Evolutionary conservation across 2,888 invertebrate species (phyloP), one percentile per base, ranked within the genome.

Genomic region (Coleophora deauratella): DNA sequence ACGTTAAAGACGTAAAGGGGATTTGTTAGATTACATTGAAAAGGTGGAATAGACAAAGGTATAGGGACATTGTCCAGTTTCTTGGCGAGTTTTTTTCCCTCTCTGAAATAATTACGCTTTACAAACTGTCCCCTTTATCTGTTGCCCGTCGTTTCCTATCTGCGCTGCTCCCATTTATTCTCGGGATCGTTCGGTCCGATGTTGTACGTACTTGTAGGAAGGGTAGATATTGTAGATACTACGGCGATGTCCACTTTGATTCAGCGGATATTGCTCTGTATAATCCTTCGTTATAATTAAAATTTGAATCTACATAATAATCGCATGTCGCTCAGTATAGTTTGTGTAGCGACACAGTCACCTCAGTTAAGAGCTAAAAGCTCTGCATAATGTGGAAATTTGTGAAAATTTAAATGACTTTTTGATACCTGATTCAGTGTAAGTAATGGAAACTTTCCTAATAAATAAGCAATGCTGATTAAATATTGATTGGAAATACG

Each of bases 51-150:
- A 45, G 40, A 43, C 44, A 44, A 47, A 42, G 41, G 41, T 43
- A 31, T 43, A 44, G 42, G 43, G 47, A 44, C 45, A 47, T 42
- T 43, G 49, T 37, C 43, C 46, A 40, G 42, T 47, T 43, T 46
- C 43, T 37, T 45, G 43, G 51, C 43, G 41, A 51, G 49, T 53
- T 50, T 49, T n/a, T 54, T 57, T 51, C 50, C 51, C 50, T 53
- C 52, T 59, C 55, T 62, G 66, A 72, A 71, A 73, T 72, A 73
- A 72, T 73, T 73, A 73, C 66, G 67, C 59, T 65, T 66, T 67
- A 68, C 73, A 72, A 73, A 71, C 67, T 66, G 60, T 64, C 66
- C 63, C 64, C 67, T 67, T 66, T 68, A 71, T 72, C 66, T 68
- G 54, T 58, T 52, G 51, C 54, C 59, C 62, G 49, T 52, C 65